phyloP scores from a whole-genome alignment of 2,113 vertebrate genomes.

The Argyrosomus japonicus region DNA sequence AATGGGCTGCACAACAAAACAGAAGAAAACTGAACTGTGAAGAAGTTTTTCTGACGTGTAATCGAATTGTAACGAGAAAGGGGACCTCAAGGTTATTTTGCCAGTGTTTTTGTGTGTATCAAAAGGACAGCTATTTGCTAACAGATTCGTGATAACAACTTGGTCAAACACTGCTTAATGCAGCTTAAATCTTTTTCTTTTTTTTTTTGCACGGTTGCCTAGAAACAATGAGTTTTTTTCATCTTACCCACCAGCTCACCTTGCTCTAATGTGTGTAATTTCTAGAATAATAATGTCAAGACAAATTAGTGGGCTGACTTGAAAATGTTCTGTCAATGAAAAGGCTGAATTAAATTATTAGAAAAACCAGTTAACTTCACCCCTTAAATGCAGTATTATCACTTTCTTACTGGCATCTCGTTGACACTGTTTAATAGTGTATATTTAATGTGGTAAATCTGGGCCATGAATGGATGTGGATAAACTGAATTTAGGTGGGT shows the following conservation, averaged over 20 bases:
- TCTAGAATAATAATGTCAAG: background rate
- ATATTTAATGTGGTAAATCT: constrained; percentile 7
- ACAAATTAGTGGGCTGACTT: background rate
- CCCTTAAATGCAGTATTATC: background rate
- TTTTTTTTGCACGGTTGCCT: background rate
- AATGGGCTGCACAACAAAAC: background rate
- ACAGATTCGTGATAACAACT: background rate
- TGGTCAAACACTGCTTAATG: background rate
- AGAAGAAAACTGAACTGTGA: background rate
- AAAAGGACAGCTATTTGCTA: background rate
- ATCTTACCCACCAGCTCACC: background rate
- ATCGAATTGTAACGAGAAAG: background rate
- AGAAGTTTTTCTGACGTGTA: background rate
- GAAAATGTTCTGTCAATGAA: constrained; percentile 2
- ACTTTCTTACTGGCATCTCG: background rate
- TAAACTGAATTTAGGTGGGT: constrained; percentile 18
- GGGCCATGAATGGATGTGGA: constrained; percentile 15
- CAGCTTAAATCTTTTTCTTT: background rate
- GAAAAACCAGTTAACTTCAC: background rate
- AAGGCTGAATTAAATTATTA: background rate
- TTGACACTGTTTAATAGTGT: background rate
- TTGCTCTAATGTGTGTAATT: background rate
- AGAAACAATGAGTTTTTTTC: background rate
- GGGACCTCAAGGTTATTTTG: background rate
- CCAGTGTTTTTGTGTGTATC: background rate